These are phyloP conservation scores for Lindbergichthys nudifrons DNA, from an alignment of 2,797 vertebrate species.

Conservation along the genomic window DNA sequence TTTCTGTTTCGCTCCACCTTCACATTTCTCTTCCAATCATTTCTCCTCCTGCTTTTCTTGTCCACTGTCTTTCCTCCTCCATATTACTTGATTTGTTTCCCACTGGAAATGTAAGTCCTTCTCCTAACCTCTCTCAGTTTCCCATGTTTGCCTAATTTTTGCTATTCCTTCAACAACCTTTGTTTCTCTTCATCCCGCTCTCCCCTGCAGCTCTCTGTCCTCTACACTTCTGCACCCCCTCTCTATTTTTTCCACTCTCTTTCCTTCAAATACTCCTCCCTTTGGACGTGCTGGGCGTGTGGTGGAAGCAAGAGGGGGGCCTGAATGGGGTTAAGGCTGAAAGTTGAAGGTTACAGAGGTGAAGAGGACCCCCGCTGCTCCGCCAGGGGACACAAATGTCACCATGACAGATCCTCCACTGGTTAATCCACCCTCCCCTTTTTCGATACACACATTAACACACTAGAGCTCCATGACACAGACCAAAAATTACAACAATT, in stretches of 20 bases:
- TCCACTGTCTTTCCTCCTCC: slow-evolving; percentile 1
- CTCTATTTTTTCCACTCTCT: slow-evolving; percentile 42
- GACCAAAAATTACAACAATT: slow-evolving; percentile 25
- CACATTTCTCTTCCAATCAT: slow-evolving; percentile 56
- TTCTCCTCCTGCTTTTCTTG: slow-evolving; percentile 1
- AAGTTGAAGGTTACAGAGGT: slow-evolving; percentile 89
- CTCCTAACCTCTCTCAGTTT: slow-evolving; percentile 7
- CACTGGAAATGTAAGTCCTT: slow-evolving; percentile 24
- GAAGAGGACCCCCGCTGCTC: slow-evolving; percentile 85
- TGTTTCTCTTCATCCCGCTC: slow-evolving; percentile 32
- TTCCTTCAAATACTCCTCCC: slow-evolving; percentile 38
- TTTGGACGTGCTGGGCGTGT: slow-evolving; percentile 62
- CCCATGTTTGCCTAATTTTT: slow-evolving; percentile 18
- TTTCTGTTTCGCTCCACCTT: slow-evolving; percentile 36
- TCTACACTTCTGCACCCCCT: slow-evolving; percentile 28
- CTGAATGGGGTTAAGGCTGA: slow-evolving; percentile 85
- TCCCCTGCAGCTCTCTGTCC: slow-evolving; percentile 47
- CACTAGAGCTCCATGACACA: slow-evolving; percentile 24
- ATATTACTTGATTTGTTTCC: not conserved
- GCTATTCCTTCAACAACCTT: slow-evolving; percentile 28
- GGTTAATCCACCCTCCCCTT: slow-evolving; percentile 74
- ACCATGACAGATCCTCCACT: slow-evolving; percentile 84
- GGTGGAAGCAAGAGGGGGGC: slow-evolving; percentile 79
- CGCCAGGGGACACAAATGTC: slow-evolving; percentile 86
- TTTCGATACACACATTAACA: slow-evolving; percentile 32